A percentile compares a stretch with the other conserved stretches of the same genome.
Evolutionary conservation across 64 coral and sea anemone genomes (phyloP).

Genomic region (Cladopsammia gracilis): DNA sequence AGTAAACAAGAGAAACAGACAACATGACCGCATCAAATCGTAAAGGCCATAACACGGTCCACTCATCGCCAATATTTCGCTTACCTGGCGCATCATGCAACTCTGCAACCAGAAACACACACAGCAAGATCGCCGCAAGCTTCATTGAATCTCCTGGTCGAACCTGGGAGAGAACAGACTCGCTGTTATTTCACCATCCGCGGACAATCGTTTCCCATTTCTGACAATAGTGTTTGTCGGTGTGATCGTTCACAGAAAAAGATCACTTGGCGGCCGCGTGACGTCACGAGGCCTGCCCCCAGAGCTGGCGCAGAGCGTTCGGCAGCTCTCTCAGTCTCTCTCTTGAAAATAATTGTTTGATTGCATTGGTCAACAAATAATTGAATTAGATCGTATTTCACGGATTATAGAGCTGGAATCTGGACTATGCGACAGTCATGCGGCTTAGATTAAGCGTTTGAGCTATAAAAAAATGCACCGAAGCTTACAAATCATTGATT

Average conservation of each 20-base stretch:
- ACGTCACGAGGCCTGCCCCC: constrained; percentile 69
- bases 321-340: constrained; percentile 58
- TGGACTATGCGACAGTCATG: constrained; percentile 1
- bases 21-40: constrained; percentile 76
- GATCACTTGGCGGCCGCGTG: constrained; percentile 38
- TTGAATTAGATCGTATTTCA: constrained; percentile 85
- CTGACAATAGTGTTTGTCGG: not conserved
- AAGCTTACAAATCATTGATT: not conserved
- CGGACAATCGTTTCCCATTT: constrained; percentile 12
- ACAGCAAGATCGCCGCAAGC: constrained; percentile 25
- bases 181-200: constrained; percentile 1
- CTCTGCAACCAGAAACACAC: constrained; percentile 46
- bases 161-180: constrained; percentile 57
- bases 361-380: constrained; percentile 93
- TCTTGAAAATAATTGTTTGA: constrained; percentile 88
- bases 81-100: constrained; percentile 59
- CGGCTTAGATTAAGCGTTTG: not conserved
- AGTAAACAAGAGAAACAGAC: constrained; percentile 83
- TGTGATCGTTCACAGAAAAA: constrained; percentile 49
- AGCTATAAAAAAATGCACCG: not conserved
- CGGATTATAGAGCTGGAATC: constrained; percentile 30
- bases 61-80: constrained; percentile 29
- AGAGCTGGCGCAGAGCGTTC: not conserved
- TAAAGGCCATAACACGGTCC: constrained; percentile 29
- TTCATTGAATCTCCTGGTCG: constrained; percentile 50